Percentiles rank a stretch among this genome's conserved stretches.
phyloP scores from a whole-genome alignment of 1,140 invertebrate species.

The Aphaenogaster ashmeadi region DNA sequence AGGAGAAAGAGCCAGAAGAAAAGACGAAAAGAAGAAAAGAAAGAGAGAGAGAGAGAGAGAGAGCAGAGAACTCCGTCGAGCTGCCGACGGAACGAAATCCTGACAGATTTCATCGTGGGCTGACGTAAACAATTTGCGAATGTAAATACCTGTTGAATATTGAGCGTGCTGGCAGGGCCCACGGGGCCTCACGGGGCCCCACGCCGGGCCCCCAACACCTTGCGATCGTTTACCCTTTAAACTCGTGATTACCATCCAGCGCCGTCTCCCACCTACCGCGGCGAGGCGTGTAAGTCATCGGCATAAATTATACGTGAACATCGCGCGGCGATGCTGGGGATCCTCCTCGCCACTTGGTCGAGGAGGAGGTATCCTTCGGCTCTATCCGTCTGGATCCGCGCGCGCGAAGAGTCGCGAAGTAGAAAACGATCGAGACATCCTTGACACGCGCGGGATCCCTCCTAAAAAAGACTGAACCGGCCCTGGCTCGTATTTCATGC shows the following conservation, averaged over 20 bases:
- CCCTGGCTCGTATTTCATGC: not conserved
- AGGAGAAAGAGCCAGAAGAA: not conserved
- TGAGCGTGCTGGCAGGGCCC: conserved; percentile 78
- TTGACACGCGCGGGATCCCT: conserved; percentile 50
- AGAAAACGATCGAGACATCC: conserved; percentile 63
- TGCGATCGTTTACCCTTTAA: conserved; percentile 83
- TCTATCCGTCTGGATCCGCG: conserved; percentile 54
- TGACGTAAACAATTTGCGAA: conserved; percentile 87
- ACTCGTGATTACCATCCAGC: conserved; percentile 79
- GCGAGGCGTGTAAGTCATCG: conserved; percentile 77
- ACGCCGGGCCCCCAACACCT: conserved; percentile 81
- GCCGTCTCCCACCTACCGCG: conserved; percentile 72
- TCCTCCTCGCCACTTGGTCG: conserved; percentile 46
- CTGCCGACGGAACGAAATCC: conserved; percentile 79
- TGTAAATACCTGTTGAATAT: conserved; percentile 87
- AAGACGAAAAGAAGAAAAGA: not conserved
- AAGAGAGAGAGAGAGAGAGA: not conserved
- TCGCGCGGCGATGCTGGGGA: conserved; percentile 65
- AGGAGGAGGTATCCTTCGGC: conserved; percentile 22
- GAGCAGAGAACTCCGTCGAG: conserved; percentile 72
- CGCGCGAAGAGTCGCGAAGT: conserved; percentile 42
- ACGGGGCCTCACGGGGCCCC: conserved; percentile 77
- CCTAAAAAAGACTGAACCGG: not conserved
- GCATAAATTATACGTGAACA: conserved; percentile 82
- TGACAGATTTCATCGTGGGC: conserved; percentile 86